Evolutionary conservation across 2,888 invertebrate species (phyloP).

Genomic region (Archaeoteleia sp.): DNA sequence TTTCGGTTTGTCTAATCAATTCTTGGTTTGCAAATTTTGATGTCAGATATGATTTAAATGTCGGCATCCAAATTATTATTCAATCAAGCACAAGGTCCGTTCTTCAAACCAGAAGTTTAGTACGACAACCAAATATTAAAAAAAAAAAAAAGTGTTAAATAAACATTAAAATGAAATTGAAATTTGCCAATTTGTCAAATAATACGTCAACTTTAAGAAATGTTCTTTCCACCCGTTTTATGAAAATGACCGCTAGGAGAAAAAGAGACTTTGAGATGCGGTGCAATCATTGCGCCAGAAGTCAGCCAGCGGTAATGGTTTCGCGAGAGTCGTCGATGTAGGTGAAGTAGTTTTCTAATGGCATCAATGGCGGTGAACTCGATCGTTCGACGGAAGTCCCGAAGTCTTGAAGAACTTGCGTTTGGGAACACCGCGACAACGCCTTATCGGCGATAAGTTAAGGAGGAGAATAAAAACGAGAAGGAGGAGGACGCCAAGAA

Average conservation of each 20-base stretch:
- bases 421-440: slow-evolving; percentile 36
- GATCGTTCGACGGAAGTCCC: slow-evolving; percentile 50
- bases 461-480: slow-evolving; percentile 46
- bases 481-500: slow-evolving; percentile 31
- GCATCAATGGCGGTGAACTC: slow-evolving; percentile 55
- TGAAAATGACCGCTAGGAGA: slow-evolving; percentile 43
- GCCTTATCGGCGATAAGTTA: slow-evolving; percentile 36
- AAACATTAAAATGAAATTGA: no score
- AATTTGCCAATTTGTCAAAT: slow-evolving; percentile 30
- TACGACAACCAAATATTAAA: no score
- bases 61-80: no score
- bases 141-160: no score
- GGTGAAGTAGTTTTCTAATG: slow-evolving; percentile 67
- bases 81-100: no score
- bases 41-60: no score
- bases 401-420: slow-evolving; percentile 34
- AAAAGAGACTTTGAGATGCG: slow-evolving; percentile 44
- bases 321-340: slow-evolving; percentile 57
- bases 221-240: slow-evolving; percentile 36
- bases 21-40: no score
- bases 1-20: no score
- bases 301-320: slow-evolving; percentile 48
- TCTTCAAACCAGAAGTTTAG: no score
- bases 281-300: slow-evolving; percentile 43
- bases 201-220: slow-evolving; percentile 18